phyloP scores from a whole-genome alignment of 2,113 vertebrate genomes.

The Bombycilla garrulus region DNA sequence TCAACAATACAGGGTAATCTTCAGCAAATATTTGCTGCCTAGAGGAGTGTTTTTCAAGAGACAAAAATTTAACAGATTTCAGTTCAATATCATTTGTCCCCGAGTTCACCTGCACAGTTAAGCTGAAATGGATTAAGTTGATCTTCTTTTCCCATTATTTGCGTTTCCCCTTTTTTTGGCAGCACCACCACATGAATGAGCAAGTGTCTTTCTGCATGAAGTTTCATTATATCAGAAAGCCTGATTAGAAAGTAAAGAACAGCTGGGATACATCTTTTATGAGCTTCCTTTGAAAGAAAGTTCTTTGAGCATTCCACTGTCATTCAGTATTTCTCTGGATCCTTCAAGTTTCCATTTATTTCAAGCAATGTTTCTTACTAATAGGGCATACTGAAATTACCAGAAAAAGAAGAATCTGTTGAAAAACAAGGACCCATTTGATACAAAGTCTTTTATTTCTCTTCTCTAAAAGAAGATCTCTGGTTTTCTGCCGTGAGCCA shows the following conservation, averaged over 20 bases:
- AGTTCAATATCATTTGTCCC: neutral
- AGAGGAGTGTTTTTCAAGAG: neutral
- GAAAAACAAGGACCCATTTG: neutral
- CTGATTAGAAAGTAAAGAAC: slow-evolving; percentile 45
- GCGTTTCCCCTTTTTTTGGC: neutral
- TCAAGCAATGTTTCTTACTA: neutral
- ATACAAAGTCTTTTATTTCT: neutral
- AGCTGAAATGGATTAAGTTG: slow-evolving; percentile 30
- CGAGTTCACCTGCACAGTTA: neutral
- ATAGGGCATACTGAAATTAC: neutral
- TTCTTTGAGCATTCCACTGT: neutral
- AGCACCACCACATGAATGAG: slow-evolving; percentile 1
- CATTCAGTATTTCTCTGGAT: neutral
- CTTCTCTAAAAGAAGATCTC: neutral
- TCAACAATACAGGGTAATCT: neutral
- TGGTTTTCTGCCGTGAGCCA: neutral
- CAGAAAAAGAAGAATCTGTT: neutral
- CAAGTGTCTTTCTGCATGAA: slow-evolving; percentile 28
- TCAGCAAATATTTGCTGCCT: slow-evolving; percentile 8
- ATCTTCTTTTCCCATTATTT: slow-evolving; percentile 41
- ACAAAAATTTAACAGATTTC: neutral
- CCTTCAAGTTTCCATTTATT: neutral
- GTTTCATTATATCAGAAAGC: slow-evolving; percentile 25
- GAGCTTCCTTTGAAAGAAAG: neutral
- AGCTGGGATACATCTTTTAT: slow-evolving; percentile 35